Evolutionary conservation across 2,888 invertebrate genomes (phyloP), one percentile per base, ranked within the genome.

Genomic region (Eristalis pertinax): DNA sequence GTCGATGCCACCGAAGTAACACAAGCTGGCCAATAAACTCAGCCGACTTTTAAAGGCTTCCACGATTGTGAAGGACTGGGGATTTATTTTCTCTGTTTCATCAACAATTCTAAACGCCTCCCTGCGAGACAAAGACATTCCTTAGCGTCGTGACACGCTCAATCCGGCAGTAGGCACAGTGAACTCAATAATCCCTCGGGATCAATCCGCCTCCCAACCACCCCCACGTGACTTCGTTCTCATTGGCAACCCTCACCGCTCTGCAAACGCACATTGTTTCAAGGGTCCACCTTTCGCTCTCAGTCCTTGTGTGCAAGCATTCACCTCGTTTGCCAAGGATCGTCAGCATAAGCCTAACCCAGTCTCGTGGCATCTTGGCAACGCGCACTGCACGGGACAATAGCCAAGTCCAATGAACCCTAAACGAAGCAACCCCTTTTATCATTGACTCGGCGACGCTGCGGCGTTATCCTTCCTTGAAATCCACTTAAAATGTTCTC

Each of bases 401-500:
- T 19, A 50, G 19, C 50, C 50, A 50, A 50, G 50, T 50, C 50
- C 19, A 50, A 19, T 50, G 50, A 50, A 50, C 50, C 50, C 4
- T 2, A n/a, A 50, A 19, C 19, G 19, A 19, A 19, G 8, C 50
- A 50, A 50, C 50, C 50, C 50, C 50, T 50, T 43, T 50, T 19
- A 19, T 19, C 50, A 8, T 2, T 50, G 50, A 10, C 50, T 8
- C 19, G 0, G 32, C n/a, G 50, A 50, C 50, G n/a, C 50, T 50
- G 50, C 50, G 19, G 50, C 50, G 50, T 19, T 62, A 75, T 82
- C 69, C 84, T 84, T 74, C 56, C 68, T 35, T 62, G 38, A 67
- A 82, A 43, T 60, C 82, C 60, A 83, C 86, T 86, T 79, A 58
- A 79, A 83, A 70, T 83, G 74, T 72, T 72, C 67, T 83, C 41